phyloP scores from a whole-genome alignment of 2,113 vertebrate genomes.

The Protomyctophum bolini region DNA sequence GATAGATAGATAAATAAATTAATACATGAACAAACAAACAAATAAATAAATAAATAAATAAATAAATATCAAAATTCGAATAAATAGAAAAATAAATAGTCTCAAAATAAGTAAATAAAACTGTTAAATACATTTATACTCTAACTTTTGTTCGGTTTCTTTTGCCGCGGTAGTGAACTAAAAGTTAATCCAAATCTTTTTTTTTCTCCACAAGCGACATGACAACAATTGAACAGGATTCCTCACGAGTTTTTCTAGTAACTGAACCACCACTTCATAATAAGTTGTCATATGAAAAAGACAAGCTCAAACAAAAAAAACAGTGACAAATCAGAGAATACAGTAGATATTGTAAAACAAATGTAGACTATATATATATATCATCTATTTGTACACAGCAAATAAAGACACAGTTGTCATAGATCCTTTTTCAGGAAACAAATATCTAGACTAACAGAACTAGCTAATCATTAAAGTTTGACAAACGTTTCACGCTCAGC shows the following conservation, averaged over 20 bases:
- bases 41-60: conserved; percentile 77
- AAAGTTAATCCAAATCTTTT: conserved; percentile 79
- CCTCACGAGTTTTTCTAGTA: conserved; percentile 99
- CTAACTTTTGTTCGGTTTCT: conserved; percentile 82
- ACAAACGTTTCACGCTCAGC: conserved; percentile 99
- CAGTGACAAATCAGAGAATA: conserved; percentile 99
- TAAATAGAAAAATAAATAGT: conserved; percentile 70
- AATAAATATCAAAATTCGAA: conserved; percentile 60
- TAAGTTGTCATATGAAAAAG: conserved; percentile 89
- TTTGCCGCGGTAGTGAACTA: conserved; percentile 80
- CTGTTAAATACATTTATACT: conserved; percentile 73
- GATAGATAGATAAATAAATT: conserved; percentile 78
- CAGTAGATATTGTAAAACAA: conserved; percentile 97
- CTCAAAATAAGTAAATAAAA: conserved; percentile 61
- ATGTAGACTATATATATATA: conserved; percentile 99
- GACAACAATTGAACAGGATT: conserved; percentile 99
- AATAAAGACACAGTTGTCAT: conserved; percentile 97
- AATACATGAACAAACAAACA: conserved; percentile 77
- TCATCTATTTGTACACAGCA: conserved; percentile 99
- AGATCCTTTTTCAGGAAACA: conserved; percentile 99
- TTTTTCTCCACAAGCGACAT: conserved; percentile 97
- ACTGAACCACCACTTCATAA: conserved; percentile 99
- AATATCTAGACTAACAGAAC: conserved; percentile 99
- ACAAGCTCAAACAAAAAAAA: conserved; percentile 97
- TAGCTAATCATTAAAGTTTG: conserved; percentile 99